Evolutionary conservation across 2,113 vertebrate genomes (phyloP), one percentile per base, ranked within the genome.

Genomic region (Paracanthobrama guichenoti): DNA sequence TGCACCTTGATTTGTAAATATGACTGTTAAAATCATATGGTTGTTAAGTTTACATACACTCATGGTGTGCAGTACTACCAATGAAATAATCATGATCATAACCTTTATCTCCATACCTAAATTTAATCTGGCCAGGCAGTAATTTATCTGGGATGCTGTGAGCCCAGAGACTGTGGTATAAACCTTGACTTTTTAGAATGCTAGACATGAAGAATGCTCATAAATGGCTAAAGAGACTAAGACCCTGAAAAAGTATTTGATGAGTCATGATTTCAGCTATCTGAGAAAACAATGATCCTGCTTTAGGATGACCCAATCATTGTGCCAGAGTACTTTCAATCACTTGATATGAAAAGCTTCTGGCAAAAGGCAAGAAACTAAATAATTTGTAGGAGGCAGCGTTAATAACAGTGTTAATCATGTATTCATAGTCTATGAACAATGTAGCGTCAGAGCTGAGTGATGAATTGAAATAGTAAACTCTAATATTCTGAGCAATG

Each of bases 401-500:
- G 39, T 39, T 39, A 39, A 39, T 67, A 39, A 69, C 66, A 69
- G 20, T 6, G 6, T 35, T 35, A 67, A 39, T 11, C 39, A 22
- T 39, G 31, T 20, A 67, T 39, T 42, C 18, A 42, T 28, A 67
- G 18, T 18, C 3, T 39, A 22, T 69, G 31, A 69, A 69, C 18
- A 39, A 9, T 0, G 28, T 18, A 9, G 9, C 1, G 0, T 31
- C 13, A 31, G 28, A 71, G 1, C 9, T 22, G 18, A 42, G 31
- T 14, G 66, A 39, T 60, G 5, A 50, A 13, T 16, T 66, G 8
- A 76, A 81, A 64, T 73, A 18, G 39, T 71, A 71, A 81, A 85
- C 89, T 89, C 62, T 48, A 31, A 91, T 88, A 90, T 86, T 69
- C 75, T 1, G 6, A 22, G 12, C 24, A 24, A 20, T n/a, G 39